These are phyloP conservation scores for Maconellicoccus hirsutus DNA, from an alignment of 1,140 invertebrate species.

Conservation along the genomic window DNA sequence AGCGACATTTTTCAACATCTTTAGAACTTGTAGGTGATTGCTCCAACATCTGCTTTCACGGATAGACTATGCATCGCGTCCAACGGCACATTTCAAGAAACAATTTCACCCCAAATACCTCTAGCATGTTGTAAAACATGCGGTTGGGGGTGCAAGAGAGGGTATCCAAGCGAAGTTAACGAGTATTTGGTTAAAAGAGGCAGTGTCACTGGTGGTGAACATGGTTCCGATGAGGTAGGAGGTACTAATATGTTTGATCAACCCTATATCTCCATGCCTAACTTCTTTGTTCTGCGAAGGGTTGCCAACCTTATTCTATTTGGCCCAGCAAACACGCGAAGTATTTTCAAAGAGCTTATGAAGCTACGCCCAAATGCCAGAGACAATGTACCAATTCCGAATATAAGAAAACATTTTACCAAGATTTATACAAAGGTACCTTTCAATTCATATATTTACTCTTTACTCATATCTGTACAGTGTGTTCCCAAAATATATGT, in stretches of 20 bases:
- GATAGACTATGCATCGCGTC: conserved; percentile 55
- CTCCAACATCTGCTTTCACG: conserved; percentile 42
- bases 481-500: background rate
- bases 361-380: background rate
- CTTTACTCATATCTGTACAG: background rate
- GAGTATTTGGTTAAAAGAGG: conserved; percentile 40
- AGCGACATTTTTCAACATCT: no score
- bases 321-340: conserved; percentile 63
- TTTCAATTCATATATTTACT: no score
- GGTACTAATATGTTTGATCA: no score
- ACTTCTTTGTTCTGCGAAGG: no score
- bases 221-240: conserved; percentile 31
- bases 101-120: conserved; percentile 51
- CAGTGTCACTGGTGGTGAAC: conserved; percentile 50
- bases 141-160: conserved; percentile 53
- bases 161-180: conserved; percentile 47
- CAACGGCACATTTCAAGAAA: conserved; percentile 39
- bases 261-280: no score
- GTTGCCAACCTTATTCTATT: conserved; percentile 75
- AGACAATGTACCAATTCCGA: background rate
- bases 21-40: background rate
- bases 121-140: conserved; percentile 47
- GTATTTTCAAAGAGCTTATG: conserved; percentile 21
- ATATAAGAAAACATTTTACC: background rate
- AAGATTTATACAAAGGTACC: background rate